Percentiles rank a stretch among this genome's conserved stretches.
These are phyloP conservation scores for Colostygia pectinataria DNA, from an alignment of 2,888 invertebrate genomes.

Conservation along the genomic window DNA sequence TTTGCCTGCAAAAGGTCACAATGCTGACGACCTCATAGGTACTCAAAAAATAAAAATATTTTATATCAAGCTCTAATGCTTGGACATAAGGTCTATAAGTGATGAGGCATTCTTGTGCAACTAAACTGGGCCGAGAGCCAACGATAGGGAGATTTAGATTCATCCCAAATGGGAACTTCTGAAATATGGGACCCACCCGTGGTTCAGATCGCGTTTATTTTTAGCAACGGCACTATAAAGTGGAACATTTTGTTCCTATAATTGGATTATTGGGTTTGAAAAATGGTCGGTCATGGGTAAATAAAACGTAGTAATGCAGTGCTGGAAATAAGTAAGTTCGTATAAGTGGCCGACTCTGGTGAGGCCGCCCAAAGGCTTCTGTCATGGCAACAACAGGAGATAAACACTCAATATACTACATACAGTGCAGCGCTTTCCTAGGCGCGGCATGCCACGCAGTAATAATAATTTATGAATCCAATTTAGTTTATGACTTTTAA, in stretches of 20 bases:
- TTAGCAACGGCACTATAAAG: constrained; percentile 41
- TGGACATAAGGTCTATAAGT: constrained; percentile 19
- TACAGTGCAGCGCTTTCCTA: no score
- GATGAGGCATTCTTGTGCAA: constrained; percentile 28
- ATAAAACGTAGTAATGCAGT: no score
- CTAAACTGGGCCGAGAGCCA: constrained; percentile 56
- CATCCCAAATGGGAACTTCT: constrained; percentile 54
- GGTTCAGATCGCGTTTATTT: constrained; percentile 54
- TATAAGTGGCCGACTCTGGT: no score
- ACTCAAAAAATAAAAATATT: constrained; percentile 23
- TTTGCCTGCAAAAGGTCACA: constrained; percentile 45
- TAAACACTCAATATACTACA: no score
- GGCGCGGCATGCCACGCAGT: no score
- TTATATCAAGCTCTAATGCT: constrained; percentile 18
- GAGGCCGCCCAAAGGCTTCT: no score
- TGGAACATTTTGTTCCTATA: constrained; percentile 29
- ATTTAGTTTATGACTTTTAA: no score
- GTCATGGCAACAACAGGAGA: no score
- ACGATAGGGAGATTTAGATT: constrained; percentile 64
- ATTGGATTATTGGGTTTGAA: constrained; percentile 8
- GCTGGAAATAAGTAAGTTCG: no score
- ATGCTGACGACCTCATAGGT: constrained; percentile 51
- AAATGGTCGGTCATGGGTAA: no score
- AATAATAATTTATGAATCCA: no score
- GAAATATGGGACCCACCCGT: constrained; percentile 57